A percentile compares a stretch with the other conserved stretches of the same genome.
Conservation (phyloP, 1,140 invertebrate genomes). For the Anastatus disparis region DNA sequence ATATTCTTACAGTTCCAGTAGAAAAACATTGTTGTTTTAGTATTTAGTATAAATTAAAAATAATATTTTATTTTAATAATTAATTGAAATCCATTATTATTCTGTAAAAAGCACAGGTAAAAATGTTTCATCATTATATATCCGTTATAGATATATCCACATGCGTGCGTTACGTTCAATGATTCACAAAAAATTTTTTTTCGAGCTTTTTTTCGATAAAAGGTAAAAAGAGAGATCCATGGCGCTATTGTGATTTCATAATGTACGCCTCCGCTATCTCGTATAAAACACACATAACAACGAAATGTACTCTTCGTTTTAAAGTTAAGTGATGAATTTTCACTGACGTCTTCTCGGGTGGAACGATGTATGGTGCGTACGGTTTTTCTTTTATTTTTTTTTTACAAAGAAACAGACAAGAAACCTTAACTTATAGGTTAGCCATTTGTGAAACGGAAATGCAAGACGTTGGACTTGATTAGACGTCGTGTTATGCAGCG, state of each 20-base stretch:
- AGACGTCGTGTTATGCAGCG: conserved; percentile 32
- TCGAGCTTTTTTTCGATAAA: background rate
- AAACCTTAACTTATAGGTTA: too few species aligned
- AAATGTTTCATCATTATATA: too few species aligned
- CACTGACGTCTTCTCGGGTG: conserved; percentile 1
- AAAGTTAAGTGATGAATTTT: conserved; percentile 27
- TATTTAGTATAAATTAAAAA: too few species aligned
- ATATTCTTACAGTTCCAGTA: background rate
- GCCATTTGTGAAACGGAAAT: conserved; percentile 14
- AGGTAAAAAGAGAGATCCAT: background rate
- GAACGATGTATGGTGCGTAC: background rate
- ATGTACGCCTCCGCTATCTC: conserved; percentile 6
- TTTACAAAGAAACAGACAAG: too few species aligned
- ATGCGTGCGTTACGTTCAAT: background rate
- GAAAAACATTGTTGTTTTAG: background rate
- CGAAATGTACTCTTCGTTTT: background rate
- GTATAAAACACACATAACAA: background rate
- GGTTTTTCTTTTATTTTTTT: too few species aligned
- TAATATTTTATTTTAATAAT: too few species aligned
- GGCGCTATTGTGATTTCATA: conserved; percentile 9
- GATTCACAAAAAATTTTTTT: background rate
- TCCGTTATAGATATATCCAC: too few species aligned
- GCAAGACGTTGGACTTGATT: conserved; percentile 28
- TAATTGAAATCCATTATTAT: too few species aligned
- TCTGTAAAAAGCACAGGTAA: too few species aligned